These are phyloP conservation scores for Serripes groenlandicus DNA, from an alignment of 2,888 invertebrate species.

Conservation along the genomic window DNA sequence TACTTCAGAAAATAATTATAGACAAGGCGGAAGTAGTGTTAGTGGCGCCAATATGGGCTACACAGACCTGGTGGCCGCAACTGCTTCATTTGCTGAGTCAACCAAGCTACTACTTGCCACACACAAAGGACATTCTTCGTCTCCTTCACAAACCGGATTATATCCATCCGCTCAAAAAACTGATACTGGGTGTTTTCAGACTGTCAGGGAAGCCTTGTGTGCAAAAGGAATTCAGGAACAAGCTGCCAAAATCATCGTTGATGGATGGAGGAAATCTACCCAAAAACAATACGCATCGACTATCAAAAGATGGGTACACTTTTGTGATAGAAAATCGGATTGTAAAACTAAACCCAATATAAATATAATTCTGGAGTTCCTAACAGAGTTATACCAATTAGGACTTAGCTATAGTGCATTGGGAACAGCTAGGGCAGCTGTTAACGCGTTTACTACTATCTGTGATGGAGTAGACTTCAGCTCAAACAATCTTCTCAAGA, in stretches of 20 bases:
- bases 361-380: slow-evolving; percentile 25
- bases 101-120: no score
- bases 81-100: no score
- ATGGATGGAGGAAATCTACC: slow-evolving; percentile 53
- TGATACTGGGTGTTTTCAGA: no score
- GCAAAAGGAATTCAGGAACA: slow-evolving; percentile 41
- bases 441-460: no score
- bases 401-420: slow-evolving; percentile 53
- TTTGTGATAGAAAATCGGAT: slow-evolving; percentile 19
- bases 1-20: slow-evolving; percentile 44
- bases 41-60: no score
- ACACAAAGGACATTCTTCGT: no score
- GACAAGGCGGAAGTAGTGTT: slow-evolving; percentile 39
- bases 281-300: slow-evolving; percentile 56
- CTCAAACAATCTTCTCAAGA: slow-evolving; percentile 19
- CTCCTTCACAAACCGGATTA: no score
- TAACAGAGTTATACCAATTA: slow-evolving; percentile 31
- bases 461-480: slow-evolving; percentile 24
- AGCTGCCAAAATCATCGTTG: slow-evolving; percentile 46
- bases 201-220: slow-evolving; percentile 57
- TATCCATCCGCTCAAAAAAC: no score
- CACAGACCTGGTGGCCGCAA: no score
- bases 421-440: no score
- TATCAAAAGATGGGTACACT: slow-evolving; percentile 51
- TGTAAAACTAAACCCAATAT: slow-evolving; percentile 37